Evolutionary conservation across 2,797 vertebrate genomes (phyloP).

Genomic region (Cirrhinus mrigala): DNA sequence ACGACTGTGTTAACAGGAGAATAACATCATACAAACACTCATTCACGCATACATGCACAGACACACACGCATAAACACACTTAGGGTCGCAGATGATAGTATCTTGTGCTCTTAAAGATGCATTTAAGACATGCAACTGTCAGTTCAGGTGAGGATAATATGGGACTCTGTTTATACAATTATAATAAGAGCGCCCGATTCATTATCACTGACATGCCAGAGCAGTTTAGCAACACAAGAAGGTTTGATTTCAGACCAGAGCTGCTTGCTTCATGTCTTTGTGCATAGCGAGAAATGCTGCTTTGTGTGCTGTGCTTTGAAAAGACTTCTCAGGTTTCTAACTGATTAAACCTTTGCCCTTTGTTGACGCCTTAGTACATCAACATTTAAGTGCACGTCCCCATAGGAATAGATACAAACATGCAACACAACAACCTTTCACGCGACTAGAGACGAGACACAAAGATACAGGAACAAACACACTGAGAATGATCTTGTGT

Average conservation of each 20-base stretch:
- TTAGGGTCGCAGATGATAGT: neutral
- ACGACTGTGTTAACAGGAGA: constrained; percentile 42
- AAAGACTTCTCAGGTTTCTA: constrained; percentile 24
- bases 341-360: constrained; percentile 6
- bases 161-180: constrained; percentile 4
- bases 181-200: constrained; percentile 12
- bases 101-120: constrained; percentile 56
- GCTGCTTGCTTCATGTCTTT: constrained; percentile 41
- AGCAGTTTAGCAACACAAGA: neutral
- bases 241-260: constrained; percentile 31
- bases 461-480: constrained; percentile 35
- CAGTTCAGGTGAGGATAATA: constrained; percentile 25
- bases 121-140: constrained; percentile 49
- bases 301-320: constrained; percentile 28
- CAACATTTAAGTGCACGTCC: constrained; percentile 8
- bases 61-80: constrained; percentile 37
- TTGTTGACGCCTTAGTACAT: neutral
- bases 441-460: constrained; percentile 43
- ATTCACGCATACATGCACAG: constrained; percentile 39
- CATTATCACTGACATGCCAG: constrained; percentile 25
- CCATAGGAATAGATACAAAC: constrained; percentile 39
- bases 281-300: constrained; percentile 35
- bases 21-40: constrained; percentile 58
- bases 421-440: constrained; percentile 36
- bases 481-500: constrained; percentile 6